Base-by-base conservation (phyloP, 2,797 vertebrate species). In the Phoebastria nigripes region DNA sequence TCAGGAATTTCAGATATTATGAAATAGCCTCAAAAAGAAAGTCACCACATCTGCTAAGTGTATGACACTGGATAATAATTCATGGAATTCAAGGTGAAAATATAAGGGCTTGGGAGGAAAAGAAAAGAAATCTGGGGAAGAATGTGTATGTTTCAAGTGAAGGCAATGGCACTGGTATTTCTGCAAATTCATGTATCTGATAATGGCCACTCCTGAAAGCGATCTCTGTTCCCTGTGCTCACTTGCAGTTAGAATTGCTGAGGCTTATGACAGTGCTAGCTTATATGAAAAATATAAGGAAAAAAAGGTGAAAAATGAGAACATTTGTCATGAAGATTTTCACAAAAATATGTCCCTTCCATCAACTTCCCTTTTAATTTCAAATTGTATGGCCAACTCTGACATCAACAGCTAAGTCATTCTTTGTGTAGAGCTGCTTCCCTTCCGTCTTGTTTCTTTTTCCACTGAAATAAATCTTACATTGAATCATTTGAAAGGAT, bases 21-120 rank as follows among this genome's bases (percentile, higher is more conserved):
- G 21, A 85, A 84, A 71, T 26, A 59, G 1, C 6, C 16, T n/a
- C 9, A 35, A 55, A 62, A 69, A 29, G 39, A 58, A n/a, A 6
- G 0, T 21, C 16, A 25, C 5, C 1, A 0, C 1, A 39, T 47
- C 19, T 81, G 8, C 7, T 55, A 22, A 26, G 3, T 59, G 19
- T 52, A 35, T 54, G 51, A 49, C 6, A 79, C 3, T 71, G 11
- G 12, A 61, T 37, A 79, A 63, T 8, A 51, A 37, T 65, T 82
- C 4, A 12, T 47, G 31, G n/a, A 59, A 22, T 55, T 65, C 54
- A 73, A 15, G 25, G 4, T 58, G 33, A 70, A 72, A 72, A 85
- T 46, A 52, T 35, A 63, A 62, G 4, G 8, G 5, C 19, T 42
- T 46, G 7, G 8, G 7, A 78, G 7, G 35, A 74, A n/a, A 73